Evolutionary conservation across 35 echinoderm and acorn worm species (phyloP).

Genomic region (Amphiura filiformis): DNA sequence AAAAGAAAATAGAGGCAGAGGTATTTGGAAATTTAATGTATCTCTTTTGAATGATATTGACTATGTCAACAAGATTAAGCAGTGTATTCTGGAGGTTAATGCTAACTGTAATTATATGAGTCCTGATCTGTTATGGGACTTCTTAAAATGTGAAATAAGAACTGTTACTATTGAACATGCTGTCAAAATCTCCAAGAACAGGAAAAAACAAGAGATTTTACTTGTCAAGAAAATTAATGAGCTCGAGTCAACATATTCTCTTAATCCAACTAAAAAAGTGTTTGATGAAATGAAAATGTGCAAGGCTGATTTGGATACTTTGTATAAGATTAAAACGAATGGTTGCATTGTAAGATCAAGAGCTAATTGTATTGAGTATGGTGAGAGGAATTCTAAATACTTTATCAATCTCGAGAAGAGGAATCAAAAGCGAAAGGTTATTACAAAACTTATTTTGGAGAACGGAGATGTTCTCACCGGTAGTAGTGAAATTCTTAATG

Average conservation of each 20-base stretch:
- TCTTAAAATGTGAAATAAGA: slow-evolving; percentile 34
- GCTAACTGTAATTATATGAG: neutral
- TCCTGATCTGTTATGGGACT: slow-evolving; percentile 15
- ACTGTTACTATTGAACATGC: slow-evolving; percentile 7
- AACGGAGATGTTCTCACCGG: neutral
- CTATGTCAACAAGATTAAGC: slow-evolving; percentile 10
- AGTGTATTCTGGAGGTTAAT: slow-evolving; percentile 10
- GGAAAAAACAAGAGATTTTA: neutral
- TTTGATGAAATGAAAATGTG: neutral
- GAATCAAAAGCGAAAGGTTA: slow-evolving; percentile 31
- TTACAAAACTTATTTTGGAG: slow-evolving; percentile 16
- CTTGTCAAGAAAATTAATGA: neutral
- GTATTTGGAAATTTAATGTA: slow-evolving; percentile 39
- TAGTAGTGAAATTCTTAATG: neutral
- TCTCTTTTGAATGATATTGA: slow-evolving; percentile 25
- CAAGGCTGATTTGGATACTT: neutral
- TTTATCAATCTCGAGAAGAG: slow-evolving; percentile 44
- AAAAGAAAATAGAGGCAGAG: slow-evolving; percentile 9
- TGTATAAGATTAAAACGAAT: neutral
- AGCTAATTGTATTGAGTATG: neutral
- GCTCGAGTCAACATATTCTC: neutral
- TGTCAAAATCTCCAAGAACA: neutral
- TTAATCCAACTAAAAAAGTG: neutral
- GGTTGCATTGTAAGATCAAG: neutral
- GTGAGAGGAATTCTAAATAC: neutral